phyloP scores from a whole-genome alignment of 2,113 vertebrate species.

The Callaeas wilsoni region DNA sequence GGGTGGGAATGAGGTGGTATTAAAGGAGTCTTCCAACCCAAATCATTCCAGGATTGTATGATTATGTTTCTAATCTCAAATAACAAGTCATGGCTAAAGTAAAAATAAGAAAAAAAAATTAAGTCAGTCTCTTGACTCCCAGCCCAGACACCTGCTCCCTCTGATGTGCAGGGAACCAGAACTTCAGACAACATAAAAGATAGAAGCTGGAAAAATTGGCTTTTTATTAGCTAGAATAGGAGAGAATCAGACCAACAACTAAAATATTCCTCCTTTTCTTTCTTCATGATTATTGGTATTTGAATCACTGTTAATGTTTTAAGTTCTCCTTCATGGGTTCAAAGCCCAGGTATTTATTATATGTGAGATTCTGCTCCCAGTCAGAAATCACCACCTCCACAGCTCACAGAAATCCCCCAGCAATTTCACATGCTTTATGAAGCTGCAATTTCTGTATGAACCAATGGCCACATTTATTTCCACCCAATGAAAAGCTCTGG shows the following conservation, averaged over 20 bases:
- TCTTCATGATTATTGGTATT: background rate
- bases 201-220: background rate
- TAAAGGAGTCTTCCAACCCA: background rate
- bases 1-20: background rate
- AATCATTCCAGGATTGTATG: background rate
- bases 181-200: background rate
- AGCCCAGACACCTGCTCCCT: background rate
- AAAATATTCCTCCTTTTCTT: background rate
- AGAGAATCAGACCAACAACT: background rate
- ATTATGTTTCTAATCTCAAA: background rate
- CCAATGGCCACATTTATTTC: constrained; percentile 13
- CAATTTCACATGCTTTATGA: background rate
- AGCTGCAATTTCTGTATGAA: constrained; percentile 7
- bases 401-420: background rate
- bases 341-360: background rate
- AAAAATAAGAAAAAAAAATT: background rate
- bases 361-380: background rate
- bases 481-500: background rate
- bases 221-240: background rate
- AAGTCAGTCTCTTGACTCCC: background rate
- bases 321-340: background rate
- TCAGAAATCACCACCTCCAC: background rate
- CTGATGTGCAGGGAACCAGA: background rate
- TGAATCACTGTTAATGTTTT: background rate
- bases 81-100: background rate